phyloP scores from a whole-genome alignment of 2,113 vertebrate genomes.

The Todiramphus chloris region DNA sequence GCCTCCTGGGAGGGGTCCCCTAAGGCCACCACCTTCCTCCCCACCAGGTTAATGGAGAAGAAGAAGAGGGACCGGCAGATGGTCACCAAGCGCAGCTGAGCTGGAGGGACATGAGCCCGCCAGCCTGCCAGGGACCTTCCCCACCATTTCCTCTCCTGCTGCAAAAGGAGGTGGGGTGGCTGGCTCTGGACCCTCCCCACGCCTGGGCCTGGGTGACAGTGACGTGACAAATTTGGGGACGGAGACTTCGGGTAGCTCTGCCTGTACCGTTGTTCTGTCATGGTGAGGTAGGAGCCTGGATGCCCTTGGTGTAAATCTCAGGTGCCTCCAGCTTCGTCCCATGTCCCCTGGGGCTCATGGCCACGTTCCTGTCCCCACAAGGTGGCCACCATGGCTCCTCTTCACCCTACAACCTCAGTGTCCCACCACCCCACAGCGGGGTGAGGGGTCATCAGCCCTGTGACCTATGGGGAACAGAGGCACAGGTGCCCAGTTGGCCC shows the following conservation, averaged over 20 bases:
- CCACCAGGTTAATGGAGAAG: conserved; percentile 82
- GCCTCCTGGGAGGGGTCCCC: neutral
- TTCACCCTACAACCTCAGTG: fast-evolving
- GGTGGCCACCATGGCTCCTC: neutral
- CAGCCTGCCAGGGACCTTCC: neutral
- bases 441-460: neutral
- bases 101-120: neutral
- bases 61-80: conserved; percentile 85
- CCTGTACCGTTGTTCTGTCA: neutral
- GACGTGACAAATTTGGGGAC: neutral
- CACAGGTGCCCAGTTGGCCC: neutral
- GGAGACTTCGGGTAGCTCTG: neutral
- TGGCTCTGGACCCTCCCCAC: fast-evolving
- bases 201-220: neutral
- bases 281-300: neutral
- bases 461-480: neutral
- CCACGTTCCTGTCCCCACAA: fast-evolving
- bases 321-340: neutral
- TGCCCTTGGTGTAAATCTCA: fast-evolving
- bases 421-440: neutral
- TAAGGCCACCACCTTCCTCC: neutral
- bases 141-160: neutral
- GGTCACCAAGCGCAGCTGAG: conserved; percentile 81
- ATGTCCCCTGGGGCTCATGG: neutral
- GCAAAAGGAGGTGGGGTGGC: neutral